Conservation (phyloP, 2,797 vertebrate species). For the Morus bassanus region DNA sequence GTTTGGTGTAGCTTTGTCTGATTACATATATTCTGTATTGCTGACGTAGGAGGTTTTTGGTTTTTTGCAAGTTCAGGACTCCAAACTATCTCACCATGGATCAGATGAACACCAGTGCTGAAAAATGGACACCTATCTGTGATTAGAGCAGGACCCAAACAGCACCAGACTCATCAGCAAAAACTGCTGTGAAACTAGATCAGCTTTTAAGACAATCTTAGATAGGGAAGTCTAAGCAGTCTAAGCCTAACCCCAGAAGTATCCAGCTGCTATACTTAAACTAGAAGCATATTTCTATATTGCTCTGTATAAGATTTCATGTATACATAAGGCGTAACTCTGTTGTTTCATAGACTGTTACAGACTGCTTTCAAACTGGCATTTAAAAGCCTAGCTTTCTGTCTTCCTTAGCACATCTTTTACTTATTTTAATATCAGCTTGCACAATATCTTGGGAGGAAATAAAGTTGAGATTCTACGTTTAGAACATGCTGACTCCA, state of each 20-base stretch:
- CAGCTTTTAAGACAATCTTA: background rate
- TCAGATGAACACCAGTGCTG: background rate
- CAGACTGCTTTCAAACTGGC: background rate
- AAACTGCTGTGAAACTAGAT: background rate
- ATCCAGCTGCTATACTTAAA: background rate
- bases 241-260: background rate
- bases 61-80: background rate
- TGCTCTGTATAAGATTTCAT: background rate
- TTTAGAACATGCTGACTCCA: background rate
- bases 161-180: background rate
- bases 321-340: background rate
- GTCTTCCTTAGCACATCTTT: background rate
- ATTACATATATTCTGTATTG: background rate
- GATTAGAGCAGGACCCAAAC: background rate
- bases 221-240: background rate
- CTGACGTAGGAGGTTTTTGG: background rate
- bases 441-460: background rate
- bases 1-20: background rate
- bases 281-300: background rate
- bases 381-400: background rate
- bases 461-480: background rate
- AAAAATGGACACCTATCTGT: background rate
- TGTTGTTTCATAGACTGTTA: background rate
- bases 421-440: background rate
- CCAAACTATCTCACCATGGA: background rate